Conservation (phyloP, 2,113 vertebrate genomes). For the Coreoperca whiteheadi region DNA sequence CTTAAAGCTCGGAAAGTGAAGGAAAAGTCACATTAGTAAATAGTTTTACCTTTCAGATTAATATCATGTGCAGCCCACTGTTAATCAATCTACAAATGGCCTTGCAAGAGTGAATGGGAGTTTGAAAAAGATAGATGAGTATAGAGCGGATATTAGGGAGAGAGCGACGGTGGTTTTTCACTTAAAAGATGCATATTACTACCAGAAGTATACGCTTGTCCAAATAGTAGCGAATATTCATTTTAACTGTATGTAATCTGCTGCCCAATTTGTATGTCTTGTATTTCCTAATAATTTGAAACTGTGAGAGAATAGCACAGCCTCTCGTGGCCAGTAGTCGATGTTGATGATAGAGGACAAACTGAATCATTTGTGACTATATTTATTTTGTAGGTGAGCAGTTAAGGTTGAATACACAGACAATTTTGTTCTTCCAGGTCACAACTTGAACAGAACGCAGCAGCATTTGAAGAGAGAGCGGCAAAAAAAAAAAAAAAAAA, state of each 20-base stretch:
- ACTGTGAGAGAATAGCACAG: background rate
- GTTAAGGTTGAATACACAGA: background rate
- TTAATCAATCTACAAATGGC: constrained; percentile 10
- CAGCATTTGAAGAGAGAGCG: background rate
- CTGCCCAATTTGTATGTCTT: background rate
- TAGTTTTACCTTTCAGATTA: constrained; percentile 12
- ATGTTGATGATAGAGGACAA: background rate
- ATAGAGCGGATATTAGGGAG: background rate
- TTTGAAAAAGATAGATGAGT: constrained; percentile 4
- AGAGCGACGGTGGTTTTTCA: background rate
- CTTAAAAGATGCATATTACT: background rate
- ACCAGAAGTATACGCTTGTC: background rate
- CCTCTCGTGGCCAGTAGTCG: background rate
- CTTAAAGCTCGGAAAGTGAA: background rate
- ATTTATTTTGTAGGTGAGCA: background rate
- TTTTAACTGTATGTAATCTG: background rate
- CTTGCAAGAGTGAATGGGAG: background rate
- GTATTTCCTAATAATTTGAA: background rate
- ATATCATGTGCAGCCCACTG: background rate
- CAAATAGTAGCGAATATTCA: background rate
- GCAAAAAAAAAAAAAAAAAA: background rate
- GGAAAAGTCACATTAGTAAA: constrained; percentile 4
- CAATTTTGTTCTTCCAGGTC: background rate
- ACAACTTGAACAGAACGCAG: background rate
- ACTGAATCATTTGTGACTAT: background rate